Evolutionary conservation across 2,888 invertebrate genomes (phyloP), one percentile per base, ranked within the genome.

Genomic region (Tiliacea aurago): DNA sequence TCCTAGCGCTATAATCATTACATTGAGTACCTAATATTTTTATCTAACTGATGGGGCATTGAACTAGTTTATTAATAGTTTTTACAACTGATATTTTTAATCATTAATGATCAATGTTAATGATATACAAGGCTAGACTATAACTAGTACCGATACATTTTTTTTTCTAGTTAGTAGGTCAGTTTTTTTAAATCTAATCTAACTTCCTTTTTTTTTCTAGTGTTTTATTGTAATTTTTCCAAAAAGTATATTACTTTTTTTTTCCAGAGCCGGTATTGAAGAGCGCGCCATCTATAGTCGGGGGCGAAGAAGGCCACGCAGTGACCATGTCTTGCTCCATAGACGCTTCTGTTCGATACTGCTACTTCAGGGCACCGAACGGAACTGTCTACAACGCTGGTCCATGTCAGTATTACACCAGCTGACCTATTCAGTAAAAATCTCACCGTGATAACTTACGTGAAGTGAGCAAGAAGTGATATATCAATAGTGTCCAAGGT

Each of bases 361-460:
- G 96, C 88, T 95, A 95, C 90, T 95, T 95, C 90, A 90, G 94
- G 51, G 85, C 91, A 0, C 76, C 81, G 4, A 95, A 95, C 74
- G 95, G 95, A 83, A 93, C 94, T 23, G 77, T 91, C 41, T 93
- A 86, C 86, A 91, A 89, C 58, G 90, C 94, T n/a, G 86, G 88
- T 20, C 93, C 94, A 68, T 91, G 96, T 95, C 84, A 90, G 89
- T 85, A 74, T 51, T 41, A 53, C 23, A 33, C 18, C 11, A 33
- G 33, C 20, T 6, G n/a, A 59, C 7, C 13, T 11, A 13, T 23
- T 10, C 51, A 18, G 28, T 20, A 58, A 58, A n/a, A 20, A 33
- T 37, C 20, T 20, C 20, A 28, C 28, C 28, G 28, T 28, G 28
- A 28, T n/a, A 28, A 28, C 28, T 28, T 2, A 28, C 28, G 28